Percentiles rank a stretch among this genome's conserved stretches.
Evolutionary conservation across 2,888 invertebrate species (phyloP).

Genomic region (Azorinus chamasolen): DNA sequence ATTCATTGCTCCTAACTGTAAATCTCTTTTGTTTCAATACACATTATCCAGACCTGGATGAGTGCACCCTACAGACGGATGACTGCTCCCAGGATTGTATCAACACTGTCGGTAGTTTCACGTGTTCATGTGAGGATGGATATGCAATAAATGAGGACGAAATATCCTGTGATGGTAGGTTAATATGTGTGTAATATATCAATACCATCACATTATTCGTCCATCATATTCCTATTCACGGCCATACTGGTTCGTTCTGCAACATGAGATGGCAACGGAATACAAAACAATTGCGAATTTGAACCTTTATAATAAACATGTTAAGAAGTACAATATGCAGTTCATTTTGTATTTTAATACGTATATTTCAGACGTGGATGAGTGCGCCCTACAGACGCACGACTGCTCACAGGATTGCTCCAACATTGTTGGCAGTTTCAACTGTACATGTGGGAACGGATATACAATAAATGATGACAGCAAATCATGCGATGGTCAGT

Average conservation of each 20-base stretch:
- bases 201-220: too few species aligned
- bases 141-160: conserved; percentile 41
- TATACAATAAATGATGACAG: conserved; percentile 17
- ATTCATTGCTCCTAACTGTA: too few species aligned
- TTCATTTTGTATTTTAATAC: neutral
- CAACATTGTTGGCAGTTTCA: conserved; percentile 30
- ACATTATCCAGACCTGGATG: conserved; percentile 31
- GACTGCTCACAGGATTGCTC: conserved; percentile 22
- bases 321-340: too few species aligned
- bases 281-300: too few species aligned
- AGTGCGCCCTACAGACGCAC: conserved; percentile 19
- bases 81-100: conserved; percentile 23
- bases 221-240: too few species aligned
- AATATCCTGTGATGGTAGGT: conserved; percentile 1
- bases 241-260: too few species aligned
- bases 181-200: too few species aligned
- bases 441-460: conserved; percentile 22
- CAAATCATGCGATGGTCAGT: conserved; percentile 23
- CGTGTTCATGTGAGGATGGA: conserved; percentile 90
- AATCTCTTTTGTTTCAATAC: too few species aligned
- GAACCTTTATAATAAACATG: too few species aligned
- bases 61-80: conserved; percentile 12
- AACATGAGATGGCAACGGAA: too few species aligned
- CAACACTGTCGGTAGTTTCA: conserved; percentile 25
- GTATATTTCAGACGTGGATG: conserved; percentile 21